Percentiles rank a stretch among this genome's conserved stretches.
phyloP scores from a whole-genome alignment of 2,797 vertebrate genomes.

The Pseudomugil gertrudae region DNA sequence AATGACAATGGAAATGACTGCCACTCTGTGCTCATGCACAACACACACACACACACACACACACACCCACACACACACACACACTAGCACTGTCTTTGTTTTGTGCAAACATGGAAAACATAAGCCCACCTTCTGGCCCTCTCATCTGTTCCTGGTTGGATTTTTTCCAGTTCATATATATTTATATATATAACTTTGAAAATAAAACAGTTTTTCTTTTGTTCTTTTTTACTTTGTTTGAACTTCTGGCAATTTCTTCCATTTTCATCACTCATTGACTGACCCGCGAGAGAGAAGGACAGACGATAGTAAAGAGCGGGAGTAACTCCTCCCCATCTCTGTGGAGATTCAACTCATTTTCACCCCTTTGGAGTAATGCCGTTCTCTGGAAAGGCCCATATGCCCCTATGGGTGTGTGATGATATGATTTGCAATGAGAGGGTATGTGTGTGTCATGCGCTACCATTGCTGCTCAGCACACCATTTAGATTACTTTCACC shows the following conservation, averaged over 20 bases:
- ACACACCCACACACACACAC: no score
- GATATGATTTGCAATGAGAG: constrained; percentile 53
- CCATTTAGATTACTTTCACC: constrained; percentile 80
- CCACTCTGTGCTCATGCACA: constrained; percentile 9
- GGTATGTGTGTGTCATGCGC: constrained; percentile 14
- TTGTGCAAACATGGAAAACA: constrained; percentile 32
- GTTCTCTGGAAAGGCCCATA: constrained; percentile 49
- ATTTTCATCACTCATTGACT: constrained; percentile 60
- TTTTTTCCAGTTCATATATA: constrained; percentile 45
- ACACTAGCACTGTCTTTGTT: neutral
- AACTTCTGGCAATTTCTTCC: constrained; percentile 57
- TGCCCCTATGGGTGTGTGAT: constrained; percentile 49
- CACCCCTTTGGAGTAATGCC: constrained; percentile 48
- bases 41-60: neutral
- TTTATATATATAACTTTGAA: constrained; percentile 45
- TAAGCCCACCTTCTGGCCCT: constrained; percentile 60
- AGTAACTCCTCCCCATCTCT: constrained; percentile 46
- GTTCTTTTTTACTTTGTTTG: constrained; percentile 46
- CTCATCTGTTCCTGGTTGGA: constrained; percentile 60
- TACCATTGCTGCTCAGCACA: constrained; percentile 48
- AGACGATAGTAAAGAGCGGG: constrained; percentile 47
- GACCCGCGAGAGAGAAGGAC: constrained; percentile 58
- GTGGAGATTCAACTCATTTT: constrained; percentile 67
- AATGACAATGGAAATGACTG: constrained; percentile 62
- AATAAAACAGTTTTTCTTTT: constrained; percentile 52